These are phyloP conservation scores for Andinoacara biseriatus DNA, from an alignment of 2,113 vertebrate species.

Conservation along the genomic window DNA sequence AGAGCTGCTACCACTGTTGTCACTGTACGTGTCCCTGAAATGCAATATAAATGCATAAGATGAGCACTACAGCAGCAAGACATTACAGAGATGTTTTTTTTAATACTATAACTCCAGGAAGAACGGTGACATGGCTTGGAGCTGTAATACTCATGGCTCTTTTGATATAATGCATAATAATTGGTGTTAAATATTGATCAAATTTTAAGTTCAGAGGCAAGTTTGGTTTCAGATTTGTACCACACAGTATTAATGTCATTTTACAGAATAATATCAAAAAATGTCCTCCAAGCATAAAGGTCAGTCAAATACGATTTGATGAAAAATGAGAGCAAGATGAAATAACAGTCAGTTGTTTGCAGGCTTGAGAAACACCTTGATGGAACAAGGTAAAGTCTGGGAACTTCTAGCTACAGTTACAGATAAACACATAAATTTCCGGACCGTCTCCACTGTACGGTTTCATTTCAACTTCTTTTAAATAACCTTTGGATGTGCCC, in stretches of 20 bases:
- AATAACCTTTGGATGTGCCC: background rate
- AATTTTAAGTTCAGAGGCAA: background rate
- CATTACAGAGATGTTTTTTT: background rate
- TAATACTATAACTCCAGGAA: background rate
- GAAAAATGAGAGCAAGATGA: background rate
- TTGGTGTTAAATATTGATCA: background rate
- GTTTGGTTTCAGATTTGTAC: background rate
- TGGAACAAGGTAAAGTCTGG: background rate
- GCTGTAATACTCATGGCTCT: background rate
- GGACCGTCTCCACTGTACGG: background rate
- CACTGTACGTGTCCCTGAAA: slow-evolving; percentile 93
- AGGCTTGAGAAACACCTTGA: background rate
- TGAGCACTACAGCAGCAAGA: background rate
- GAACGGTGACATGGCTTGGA: background rate
- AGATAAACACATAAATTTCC: background rate
- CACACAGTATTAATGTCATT: background rate
- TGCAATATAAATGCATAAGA: background rate
- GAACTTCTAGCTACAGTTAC: background rate
- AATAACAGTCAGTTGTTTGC: background rate
- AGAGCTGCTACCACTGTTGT: slow-evolving; percentile 89
- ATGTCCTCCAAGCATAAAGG: background rate
- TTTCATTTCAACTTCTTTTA: background rate
- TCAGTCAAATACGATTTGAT: background rate
- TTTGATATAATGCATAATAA: background rate
- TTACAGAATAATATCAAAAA: background rate